A percentile compares a stretch with the other conserved stretches of the same genome.
Evolutionary conservation across 30 jellyfish, hydroid and myxozoan species (phyloP).

Genomic region (Rhopilema esculentum): DNA sequence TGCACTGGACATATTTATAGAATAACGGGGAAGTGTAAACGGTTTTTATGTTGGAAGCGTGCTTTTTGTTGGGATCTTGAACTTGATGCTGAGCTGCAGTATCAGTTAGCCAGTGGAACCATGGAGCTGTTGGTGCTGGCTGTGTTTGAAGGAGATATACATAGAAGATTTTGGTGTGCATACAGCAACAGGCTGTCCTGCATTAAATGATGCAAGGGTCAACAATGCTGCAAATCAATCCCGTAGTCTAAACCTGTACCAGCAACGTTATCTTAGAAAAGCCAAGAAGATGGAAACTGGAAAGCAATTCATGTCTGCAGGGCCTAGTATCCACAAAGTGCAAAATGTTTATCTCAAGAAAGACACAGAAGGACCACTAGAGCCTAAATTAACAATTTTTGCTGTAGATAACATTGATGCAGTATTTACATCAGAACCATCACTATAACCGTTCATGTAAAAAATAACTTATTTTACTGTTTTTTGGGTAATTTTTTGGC

Average conservation of each 20-base stretch:
- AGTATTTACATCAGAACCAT: neutral
- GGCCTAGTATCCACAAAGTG: neutral
- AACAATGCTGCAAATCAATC: neutral
- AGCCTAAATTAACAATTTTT: neutral
- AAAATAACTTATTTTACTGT: neutral
- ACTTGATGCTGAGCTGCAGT: too few species aligned
- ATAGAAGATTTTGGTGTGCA: neutral
- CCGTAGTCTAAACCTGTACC: neutral
- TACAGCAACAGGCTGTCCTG: neutral
- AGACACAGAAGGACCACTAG: neutral
- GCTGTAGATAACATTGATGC: neutral
- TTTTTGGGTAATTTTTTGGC: neutral
- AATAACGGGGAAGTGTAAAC: conserved; percentile 11
- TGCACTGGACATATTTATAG: conserved; percentile 42
- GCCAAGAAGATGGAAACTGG: neutral
- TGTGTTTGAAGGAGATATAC: neutral
- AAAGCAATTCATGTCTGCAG: neutral
- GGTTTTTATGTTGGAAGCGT: conserved; percentile 14
- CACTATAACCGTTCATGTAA: neutral
- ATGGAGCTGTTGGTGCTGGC: conserved; percentile 4
- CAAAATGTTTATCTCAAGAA: neutral
- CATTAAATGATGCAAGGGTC: neutral
- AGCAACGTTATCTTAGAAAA: neutral
- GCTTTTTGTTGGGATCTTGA: conserved; percentile 13
- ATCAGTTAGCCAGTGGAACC: conserved; percentile 1